Percentiles rank a stretch among this genome's conserved stretches.
phyloP scores from a whole-genome alignment of 2,797 vertebrate species.

The Podarcis lilfordi region DNA sequence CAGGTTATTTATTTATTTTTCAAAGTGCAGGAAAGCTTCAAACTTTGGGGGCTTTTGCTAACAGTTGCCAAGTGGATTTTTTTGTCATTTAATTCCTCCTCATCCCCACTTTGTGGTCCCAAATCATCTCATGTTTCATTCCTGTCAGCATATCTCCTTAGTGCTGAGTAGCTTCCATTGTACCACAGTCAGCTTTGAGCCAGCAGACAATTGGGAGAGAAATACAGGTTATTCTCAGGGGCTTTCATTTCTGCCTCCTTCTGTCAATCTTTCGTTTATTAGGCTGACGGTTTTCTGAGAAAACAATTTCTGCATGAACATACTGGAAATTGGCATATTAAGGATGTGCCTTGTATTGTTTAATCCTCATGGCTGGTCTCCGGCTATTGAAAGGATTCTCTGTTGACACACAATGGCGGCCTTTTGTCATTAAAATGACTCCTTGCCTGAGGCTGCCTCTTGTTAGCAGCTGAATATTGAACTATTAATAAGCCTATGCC shows the following conservation, averaged over 20 bases:
- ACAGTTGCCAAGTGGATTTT: background rate
- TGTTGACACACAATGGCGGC: background rate
- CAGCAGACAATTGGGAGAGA: background rate
- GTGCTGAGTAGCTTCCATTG: background rate
- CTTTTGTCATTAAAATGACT: conserved; percentile 20
- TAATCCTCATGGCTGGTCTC: background rate
- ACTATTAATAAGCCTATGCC: conserved; percentile 21
- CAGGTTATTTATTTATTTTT: background rate
- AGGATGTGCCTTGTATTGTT: background rate
- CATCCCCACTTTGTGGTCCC: background rate
- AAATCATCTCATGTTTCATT: background rate
- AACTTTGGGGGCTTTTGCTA: background rate
- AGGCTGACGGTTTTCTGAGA: fast-evolving
- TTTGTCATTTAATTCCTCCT: background rate
- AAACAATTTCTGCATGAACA: background rate
- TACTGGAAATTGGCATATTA: background rate
- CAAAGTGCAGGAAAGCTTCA: background rate
- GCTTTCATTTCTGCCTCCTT: background rate
- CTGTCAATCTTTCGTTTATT: background rate
- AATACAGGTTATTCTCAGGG: background rate
- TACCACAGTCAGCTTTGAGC: background rate
- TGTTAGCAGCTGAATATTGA: conserved; percentile 14
- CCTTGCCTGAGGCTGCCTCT: background rate
- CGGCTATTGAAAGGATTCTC: background rate
- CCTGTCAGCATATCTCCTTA: background rate